Base-by-base conservation (phyloP, 2,888 invertebrate genomes). In the Tiliacea citrago region DNA sequence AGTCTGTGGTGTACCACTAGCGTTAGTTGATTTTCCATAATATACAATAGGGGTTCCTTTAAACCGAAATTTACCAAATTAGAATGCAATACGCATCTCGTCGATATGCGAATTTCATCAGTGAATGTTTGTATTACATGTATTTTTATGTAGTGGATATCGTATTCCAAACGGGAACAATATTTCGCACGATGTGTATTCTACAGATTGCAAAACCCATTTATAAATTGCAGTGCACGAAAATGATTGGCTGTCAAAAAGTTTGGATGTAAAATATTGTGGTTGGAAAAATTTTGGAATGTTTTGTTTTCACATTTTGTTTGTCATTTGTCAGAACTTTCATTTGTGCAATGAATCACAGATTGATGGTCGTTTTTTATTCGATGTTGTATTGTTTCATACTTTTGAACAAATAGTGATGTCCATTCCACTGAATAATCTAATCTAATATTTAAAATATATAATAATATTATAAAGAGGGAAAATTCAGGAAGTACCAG, bases 181-280 rank as follows among this genome's bases (percentile, higher is more conserved):
- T 21, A 55, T 62, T 73, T 73, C 42, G 12, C 21, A 6, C 29
- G 21, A 13, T 16, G 8, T 65, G 39, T 69, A 57, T 58, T 67
- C 58, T 45, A 62, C 53, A 29, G 21, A 79, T 67, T 69, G 65
- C 55, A 51, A 45, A 69, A 24, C 8, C 39, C n/a, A 68, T 57
- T 69, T 77, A 39, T 66, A 53, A 58, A 67, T 53, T 65, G 29
- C 49, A 39, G n/a, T 57, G 45, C 57, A 35, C 47, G 9, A 57
- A 82, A 70, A 62, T 78, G 45, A 83, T 42, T 21, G 24, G 29
- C 49, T 29, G 45, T 65, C 80, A 79, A 65, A 83, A 83, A 49
- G 2, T 68, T 35, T 29, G 29, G 6, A 35, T 39, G 16, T 5
- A 65, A 47, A 65, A 79, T 83, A 72, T 51, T 0, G 35, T 35